Conservation (phyloP, 1,140 invertebrate genomes). For the Bathynomus jamesi region DNA sequence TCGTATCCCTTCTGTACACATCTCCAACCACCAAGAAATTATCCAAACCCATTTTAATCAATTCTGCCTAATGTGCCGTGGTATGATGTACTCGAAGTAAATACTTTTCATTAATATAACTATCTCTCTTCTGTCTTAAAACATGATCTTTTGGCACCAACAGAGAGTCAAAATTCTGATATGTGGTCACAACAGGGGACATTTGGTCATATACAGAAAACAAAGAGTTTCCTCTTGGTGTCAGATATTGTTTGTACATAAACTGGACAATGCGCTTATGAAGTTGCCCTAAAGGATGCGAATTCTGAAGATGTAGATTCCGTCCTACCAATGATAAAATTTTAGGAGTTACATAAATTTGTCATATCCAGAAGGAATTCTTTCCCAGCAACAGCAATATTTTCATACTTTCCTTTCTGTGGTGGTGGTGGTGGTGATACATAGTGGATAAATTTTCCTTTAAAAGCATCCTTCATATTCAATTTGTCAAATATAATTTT, state of each 20-base stretch:
- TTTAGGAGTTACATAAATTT: slow-evolving; percentile 74
- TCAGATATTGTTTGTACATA: slow-evolving; percentile 65
- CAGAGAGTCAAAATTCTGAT: slow-evolving; percentile 80
- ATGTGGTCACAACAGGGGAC: slow-evolving; percentile 67
- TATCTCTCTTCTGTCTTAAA: slow-evolving; percentile 67
- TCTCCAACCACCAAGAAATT: slow-evolving; percentile 92
- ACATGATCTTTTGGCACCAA: slow-evolving; percentile 72
- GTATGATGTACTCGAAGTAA: slow-evolving; percentile 87
- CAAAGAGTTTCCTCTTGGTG: slow-evolving; percentile 66
- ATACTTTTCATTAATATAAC: slow-evolving; percentile 73
- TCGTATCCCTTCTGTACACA: slow-evolving; percentile 92
- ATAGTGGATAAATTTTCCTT: too few species aligned
- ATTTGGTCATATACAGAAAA: slow-evolving; percentile 83
- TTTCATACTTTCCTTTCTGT: too few species aligned
- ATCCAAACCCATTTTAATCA: slow-evolving; percentile 78
- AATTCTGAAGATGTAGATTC: slow-evolving; percentile 66
- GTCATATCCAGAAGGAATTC: slow-evolving; percentile 66
- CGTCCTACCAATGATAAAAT: slow-evolving; percentile 65
- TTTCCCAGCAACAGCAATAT: neutral
- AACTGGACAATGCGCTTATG: slow-evolving; percentile 73
- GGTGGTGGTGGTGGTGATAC: too few species aligned
- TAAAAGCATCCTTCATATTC: too few species aligned
- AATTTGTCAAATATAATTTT: too few species aligned
- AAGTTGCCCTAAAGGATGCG: slow-evolving; percentile 76
- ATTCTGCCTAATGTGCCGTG: slow-evolving; percentile 80